Evolutionary conservation across 1,140 invertebrate genomes (phyloP), one percentile per base, ranked within the genome.

Genomic region (Triops cancriformis): DNA sequence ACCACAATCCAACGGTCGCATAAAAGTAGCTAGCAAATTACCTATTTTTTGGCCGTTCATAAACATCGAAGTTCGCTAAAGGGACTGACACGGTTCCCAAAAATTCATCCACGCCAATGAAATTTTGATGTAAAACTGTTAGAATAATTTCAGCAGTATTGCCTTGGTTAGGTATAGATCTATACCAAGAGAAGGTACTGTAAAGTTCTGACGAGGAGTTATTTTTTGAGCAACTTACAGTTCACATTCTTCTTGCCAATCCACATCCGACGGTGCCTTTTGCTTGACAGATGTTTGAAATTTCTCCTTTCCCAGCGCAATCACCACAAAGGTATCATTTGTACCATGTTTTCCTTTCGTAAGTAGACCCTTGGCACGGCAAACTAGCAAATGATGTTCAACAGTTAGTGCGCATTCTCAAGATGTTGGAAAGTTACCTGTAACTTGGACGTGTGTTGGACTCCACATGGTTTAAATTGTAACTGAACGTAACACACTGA

Each of bases 161-260:
- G 80, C 92, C 94, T 84, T 93, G 92, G 79, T 92, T 88, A 11
- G 94, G 94, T 81, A 97, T 95, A 80, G 87, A 84, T 43, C 91
- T 92, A 81, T 27, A 84, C 84, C 37, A 74, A 73, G 72, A 11
- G 80, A 81, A 73, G 42, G 51, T 80, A 72, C 76, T 76, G 74
- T 80, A 41, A 73, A n/a, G 26, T 23, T n/a, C 43, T 18, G 18
- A 76, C 75, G 18, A 18, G 18, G 74, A 43, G 23, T 26, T 27
- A 79, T 73, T 72, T 7, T 76, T 27, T 76, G 2, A 14, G 26
- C 23, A 75, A 89, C 89, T 89, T 88, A 93, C 89, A 98, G 86
- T 86, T 98, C 95, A 86, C 96, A 98, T 89, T 97, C 95, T 86
- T 98, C 96, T 84, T 93, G 90, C 96, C 96, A 98, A 85, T 95